These are phyloP conservation scores for Helostoma temminkii DNA, from an alignment of 2,797 vertebrate genomes.

Conservation along the genomic window DNA sequence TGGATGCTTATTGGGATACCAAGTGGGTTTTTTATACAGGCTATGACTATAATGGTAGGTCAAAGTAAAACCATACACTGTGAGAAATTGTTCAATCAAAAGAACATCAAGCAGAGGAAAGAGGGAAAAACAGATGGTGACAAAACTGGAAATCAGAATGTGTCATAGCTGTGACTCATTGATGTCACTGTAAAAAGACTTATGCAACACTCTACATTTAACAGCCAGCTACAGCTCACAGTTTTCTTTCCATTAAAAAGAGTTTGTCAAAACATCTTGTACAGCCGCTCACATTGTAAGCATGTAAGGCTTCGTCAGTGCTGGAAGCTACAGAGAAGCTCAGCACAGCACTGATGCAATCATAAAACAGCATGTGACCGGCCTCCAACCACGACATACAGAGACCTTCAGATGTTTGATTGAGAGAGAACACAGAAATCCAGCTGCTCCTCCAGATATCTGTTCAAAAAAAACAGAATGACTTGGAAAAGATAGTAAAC, in stretches of 20 bases:
- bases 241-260: conserved; percentile 40
- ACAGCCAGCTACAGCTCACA: conserved; percentile 46
- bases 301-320: conserved; percentile 27
- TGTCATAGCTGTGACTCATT: conserved; percentile 69
- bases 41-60: conserved; percentile 58
- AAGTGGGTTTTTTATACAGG: conserved; percentile 61
- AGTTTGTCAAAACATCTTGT: conserved; percentile 38
- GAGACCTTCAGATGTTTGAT: conserved; percentile 52
- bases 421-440: conserved; percentile 56
- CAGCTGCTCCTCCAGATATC: conserved; percentile 54
- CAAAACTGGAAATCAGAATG: conserved; percentile 64
- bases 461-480: conserved; percentile 39
- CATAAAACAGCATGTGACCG: conserved; percentile 56
- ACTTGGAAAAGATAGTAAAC: conserved; percentile 24
- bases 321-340: conserved; percentile 29
- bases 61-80: conserved; percentile 56
- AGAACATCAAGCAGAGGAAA: conserved; percentile 55
- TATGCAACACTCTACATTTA: conserved; percentile 61
- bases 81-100: conserved; percentile 64
- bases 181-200: conserved; percentile 52
- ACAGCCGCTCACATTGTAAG: conserved; percentile 29
- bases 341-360: conserved; percentile 29
- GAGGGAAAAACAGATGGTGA: conserved; percentile 59
- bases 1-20: conserved; percentile 69
- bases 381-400: conserved; percentile 48